A percentile compares a stretch with the other conserved stretches of the same genome.
These are phyloP conservation scores for Melipona bicolor DNA, from an alignment of 2,888 invertebrate species.

Conservation along the genomic window DNA sequence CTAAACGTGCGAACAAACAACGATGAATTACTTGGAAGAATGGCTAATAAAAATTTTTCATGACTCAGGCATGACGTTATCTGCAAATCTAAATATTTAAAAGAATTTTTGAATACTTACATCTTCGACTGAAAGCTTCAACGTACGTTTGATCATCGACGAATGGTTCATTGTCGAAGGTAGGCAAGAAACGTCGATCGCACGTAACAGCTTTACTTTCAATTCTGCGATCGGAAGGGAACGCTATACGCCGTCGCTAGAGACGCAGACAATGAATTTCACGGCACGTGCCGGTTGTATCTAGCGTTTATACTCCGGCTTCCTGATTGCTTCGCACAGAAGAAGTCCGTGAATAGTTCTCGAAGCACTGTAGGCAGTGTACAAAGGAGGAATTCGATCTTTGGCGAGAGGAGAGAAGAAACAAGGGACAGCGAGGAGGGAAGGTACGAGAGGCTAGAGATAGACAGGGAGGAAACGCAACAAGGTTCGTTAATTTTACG, in stretches of 20 bases:
- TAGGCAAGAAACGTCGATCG: not conserved
- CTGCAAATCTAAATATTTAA: no score
- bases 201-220: constrained; percentile 9
- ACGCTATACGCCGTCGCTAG: constrained; percentile 29
- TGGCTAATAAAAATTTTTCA: no score
- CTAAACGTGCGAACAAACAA: no score
- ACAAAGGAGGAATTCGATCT: constrained; percentile 70
- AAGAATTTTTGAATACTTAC: no score
- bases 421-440: constrained; percentile 53
- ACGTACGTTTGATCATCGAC: not conserved
- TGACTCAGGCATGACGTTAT: no score
- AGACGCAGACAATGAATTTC: constrained; percentile 53
- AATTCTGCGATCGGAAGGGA: constrained; percentile 27
- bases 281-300: constrained; percentile 56
- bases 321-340: constrained; percentile 63
- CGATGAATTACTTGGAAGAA: no score
- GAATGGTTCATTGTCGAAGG: not conserved
- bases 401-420: constrained; percentile 58
- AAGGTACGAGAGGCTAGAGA: not conserved
- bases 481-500: constrained; percentile 78
- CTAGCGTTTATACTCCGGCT: constrained; percentile 61
- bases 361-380: constrained; percentile 54
- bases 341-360: constrained; percentile 72
- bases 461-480: constrained; percentile 38
- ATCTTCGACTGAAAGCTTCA: no score